A percentile compares a stretch with the other conserved stretches of the same genome.
Conservation (phyloP, 2,113 vertebrate genomes). For the Etia nguti region DNA sequence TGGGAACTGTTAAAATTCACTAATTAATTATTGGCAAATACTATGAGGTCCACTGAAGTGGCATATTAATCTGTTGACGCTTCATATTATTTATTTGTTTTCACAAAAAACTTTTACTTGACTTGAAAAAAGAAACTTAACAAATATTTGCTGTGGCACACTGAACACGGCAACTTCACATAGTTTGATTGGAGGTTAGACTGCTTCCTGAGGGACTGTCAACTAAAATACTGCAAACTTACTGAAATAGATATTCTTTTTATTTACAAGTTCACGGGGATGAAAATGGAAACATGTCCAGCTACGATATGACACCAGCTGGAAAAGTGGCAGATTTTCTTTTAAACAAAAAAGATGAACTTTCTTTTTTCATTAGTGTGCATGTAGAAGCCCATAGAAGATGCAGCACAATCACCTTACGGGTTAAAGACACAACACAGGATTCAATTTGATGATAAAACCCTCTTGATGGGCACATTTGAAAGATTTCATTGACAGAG, state of each 20-base stretch:
- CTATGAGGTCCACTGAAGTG: conserved; percentile 3
- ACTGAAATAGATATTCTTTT: not conserved
- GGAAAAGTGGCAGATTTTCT: not conserved
- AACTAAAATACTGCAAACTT: not conserved
- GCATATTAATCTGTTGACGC: conserved; percentile 15
- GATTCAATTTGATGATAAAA: not conserved
- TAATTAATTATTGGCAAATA: conserved; percentile 35
- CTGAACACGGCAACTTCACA: not conserved
- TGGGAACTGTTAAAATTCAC: not conserved
- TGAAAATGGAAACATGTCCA: not conserved
- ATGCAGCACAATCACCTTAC: not conserved
- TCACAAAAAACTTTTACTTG: not conserved
- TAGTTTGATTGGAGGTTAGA: not conserved
- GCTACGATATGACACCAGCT: not conserved
- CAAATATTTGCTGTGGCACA: not conserved
- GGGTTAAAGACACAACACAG: not conserved
- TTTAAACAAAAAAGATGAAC: not conserved
- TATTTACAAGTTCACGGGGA: not conserved
- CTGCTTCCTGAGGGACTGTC: not conserved
- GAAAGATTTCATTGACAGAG: not conserved
- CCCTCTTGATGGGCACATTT: not conserved
- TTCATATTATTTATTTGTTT: not conserved
- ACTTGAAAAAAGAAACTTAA: not conserved
- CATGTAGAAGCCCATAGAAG: not conserved
- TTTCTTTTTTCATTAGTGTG: not conserved